phyloP scores from a whole-genome alignment of 1,140 invertebrate genomes.

The Leptinotarsa texana region DNA sequence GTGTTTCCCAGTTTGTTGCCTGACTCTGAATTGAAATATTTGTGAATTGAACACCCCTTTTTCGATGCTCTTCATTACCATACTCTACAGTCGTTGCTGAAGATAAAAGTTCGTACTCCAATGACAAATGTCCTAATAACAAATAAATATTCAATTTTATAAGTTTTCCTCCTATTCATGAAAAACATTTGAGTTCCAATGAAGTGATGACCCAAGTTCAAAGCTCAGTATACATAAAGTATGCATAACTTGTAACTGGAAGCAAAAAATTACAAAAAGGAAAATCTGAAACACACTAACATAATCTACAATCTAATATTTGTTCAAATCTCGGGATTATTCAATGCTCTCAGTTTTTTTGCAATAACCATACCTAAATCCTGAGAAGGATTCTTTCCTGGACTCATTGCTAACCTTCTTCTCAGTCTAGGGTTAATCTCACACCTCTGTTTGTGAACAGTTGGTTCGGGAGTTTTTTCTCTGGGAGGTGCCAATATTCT shows the following conservation, averaged over 20 bases:
- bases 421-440: slow-evolving; percentile 39
- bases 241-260: too few relatives aligned
- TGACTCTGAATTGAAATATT: too few relatives aligned
- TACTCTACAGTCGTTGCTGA: too few relatives aligned
- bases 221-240: too few relatives aligned
- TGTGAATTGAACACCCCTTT: too few relatives aligned
- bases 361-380: slow-evolving; percentile 38
- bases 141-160: too few relatives aligned
- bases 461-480: slow-evolving; percentile 41
- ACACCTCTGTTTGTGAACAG: slow-evolving; percentile 24
- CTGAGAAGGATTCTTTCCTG: slow-evolving; percentile 36
- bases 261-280: neutral
- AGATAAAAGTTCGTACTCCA: too few relatives aligned
- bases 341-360: slow-evolving; percentile 36
- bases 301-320: neutral
- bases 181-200: too few relatives aligned
- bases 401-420: slow-evolving; percentile 37
- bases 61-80: too few relatives aligned
- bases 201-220: neutral
- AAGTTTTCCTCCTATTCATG: too few relatives aligned
- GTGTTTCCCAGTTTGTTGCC: too few relatives aligned
- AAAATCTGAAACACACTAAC: neutral
- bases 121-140: too few relatives aligned
- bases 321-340: neutral
- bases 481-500: slow-evolving; percentile 32